Evolutionary conservation across 2,113 vertebrate species (phyloP).

Genomic region (Thinocorus orbignyianus): DNA sequence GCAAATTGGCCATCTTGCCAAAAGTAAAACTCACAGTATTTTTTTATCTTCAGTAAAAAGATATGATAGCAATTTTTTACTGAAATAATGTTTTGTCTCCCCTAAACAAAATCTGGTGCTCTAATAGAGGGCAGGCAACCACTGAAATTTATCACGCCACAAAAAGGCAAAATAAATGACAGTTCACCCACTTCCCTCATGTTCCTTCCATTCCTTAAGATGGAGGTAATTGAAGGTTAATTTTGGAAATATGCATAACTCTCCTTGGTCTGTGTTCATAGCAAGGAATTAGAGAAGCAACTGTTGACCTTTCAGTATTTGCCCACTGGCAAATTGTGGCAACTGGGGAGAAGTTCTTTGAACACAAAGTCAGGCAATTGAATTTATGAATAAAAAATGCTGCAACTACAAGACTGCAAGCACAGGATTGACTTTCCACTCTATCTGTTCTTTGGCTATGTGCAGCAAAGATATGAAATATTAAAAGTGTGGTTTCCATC

Average conservation of each 20-base stretch:
- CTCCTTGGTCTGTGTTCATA: background rate
- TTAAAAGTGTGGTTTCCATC: conserved; percentile 43
- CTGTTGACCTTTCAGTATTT: conserved; percentile 39
- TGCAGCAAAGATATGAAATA: conserved; percentile 47
- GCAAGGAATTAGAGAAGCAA: background rate
- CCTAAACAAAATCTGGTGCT: background rate
- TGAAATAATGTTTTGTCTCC: background rate
- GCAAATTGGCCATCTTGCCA: background rate
- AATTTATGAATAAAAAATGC: conserved; percentile 35
- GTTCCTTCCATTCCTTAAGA: background rate
- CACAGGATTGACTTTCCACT: background rate
- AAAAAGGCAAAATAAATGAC: background rate
- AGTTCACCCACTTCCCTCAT: background rate
- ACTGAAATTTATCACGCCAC: background rate
- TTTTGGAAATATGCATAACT: background rate
- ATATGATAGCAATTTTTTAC: background rate
- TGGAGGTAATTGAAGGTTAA: conserved; percentile 1
- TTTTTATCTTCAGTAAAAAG: background rate
- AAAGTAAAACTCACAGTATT: background rate
- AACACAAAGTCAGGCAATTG: background rate
- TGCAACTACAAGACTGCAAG: background rate
- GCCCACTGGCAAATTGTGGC: conserved; percentile 13
- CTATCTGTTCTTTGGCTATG: background rate
- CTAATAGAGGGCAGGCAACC: background rate
- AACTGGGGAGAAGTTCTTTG: conserved; percentile 8